Evolutionary conservation across 2,113 vertebrate genomes (phyloP), one percentile per base, ranked within the genome.

Genomic region (Lichenostomus cassidix): DNA sequence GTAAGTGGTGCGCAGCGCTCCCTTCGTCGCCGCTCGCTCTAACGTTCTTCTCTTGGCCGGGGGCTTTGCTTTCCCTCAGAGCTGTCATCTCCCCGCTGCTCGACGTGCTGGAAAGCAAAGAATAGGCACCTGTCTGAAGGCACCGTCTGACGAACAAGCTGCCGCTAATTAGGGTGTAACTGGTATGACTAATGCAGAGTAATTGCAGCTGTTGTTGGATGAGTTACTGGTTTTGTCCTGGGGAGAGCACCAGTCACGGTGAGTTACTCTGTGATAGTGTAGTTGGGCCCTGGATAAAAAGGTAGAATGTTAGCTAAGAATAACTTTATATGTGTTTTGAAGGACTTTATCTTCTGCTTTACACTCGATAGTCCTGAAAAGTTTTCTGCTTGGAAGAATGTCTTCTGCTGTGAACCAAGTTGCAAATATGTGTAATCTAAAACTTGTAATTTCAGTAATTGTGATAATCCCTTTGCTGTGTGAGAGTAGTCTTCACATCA

Each of bases 1-100:
- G 98, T 99, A 98, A 98, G 98, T 96, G 33, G 28, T 20, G 29
- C 41, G 42, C 75, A 1, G 55, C 59, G 12, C 41, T 19, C 24
- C 35, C 21, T 8, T 10, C 71, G 19, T 3, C 46, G 25, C 49
- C 9, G 46, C 60, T 56, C 46, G 15, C 12, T 11, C 47, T 85
- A 9, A 56, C 9, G 7, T 14, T 41, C 55, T 33, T 5, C 24
- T 41, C 59, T 41, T 15, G 46, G 24, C 7, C 6, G 9, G 44
- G 87, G 31, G 44, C 13, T 46, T 52, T 58, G 18, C 42, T 47
- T 9, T 7, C 7, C 23, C 8, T 7, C 24, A 2, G 11, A 78
- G 89, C 68, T 81, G 55, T 23, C 16, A 1, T 4, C 33, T 37
- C 21, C 20, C 41, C 18, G 60, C 75, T 37, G 64, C 33, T 44